phyloP scores from a whole-genome alignment of 2,888 invertebrate genomes.

The Calliphora vomitoria region DNA sequence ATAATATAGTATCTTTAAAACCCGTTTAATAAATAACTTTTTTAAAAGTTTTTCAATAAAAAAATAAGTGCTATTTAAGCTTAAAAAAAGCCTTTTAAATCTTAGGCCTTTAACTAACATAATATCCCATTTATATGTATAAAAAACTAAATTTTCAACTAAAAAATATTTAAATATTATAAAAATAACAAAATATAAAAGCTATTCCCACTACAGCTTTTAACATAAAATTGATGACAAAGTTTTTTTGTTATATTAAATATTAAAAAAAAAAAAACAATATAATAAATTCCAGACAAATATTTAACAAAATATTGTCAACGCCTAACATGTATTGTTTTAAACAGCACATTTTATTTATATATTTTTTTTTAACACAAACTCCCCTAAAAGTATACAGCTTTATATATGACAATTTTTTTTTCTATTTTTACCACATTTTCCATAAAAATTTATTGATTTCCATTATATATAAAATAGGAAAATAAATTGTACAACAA shows the following conservation, averaged over 20 bases:
- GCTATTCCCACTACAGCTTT: background rate
- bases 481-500: constrained; percentile 43
- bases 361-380: constrained; percentile 21
- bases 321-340: constrained; percentile 42
- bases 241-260: background rate
- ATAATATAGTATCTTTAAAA: no score
- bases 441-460: constrained; percentile 71
- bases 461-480: constrained; percentile 67
- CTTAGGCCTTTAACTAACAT: no score
- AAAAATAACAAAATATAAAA: background rate
- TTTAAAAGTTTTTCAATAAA: no score
- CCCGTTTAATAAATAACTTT: no score
- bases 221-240: background rate
- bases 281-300: constrained; percentile 18
- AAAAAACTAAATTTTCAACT: no score
- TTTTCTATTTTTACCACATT: constrained; percentile 44
- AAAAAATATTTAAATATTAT: no score
- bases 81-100: no score
- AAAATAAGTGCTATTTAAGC: no score
- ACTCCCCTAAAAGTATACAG: constrained; percentile 28
- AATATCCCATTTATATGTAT: no score
- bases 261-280: background rate
- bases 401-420: constrained; percentile 4
- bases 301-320: constrained; percentile 47
- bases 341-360: background rate